Evolutionary conservation across 2,888 invertebrate genomes (phyloP).

Genomic region (Volucella bombylans): DNA sequence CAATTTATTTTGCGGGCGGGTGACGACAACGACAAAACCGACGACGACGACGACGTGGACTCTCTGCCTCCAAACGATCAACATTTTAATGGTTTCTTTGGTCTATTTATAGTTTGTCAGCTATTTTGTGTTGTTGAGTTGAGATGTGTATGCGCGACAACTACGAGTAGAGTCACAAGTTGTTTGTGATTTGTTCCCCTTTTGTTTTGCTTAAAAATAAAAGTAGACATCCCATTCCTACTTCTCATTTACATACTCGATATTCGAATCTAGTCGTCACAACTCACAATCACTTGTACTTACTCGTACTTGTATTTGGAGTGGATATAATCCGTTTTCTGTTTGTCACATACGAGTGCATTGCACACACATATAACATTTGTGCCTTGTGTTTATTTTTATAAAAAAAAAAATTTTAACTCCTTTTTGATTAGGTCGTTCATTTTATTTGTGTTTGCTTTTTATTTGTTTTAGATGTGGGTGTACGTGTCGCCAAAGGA

Average conservation of each 20-base stretch:
- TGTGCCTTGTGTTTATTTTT: conserved; percentile 37
- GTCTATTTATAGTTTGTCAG: conserved; percentile 57
- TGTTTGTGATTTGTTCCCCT: conserved; percentile 44
- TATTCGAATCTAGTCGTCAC: too few relatives aligned
- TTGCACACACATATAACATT: too few relatives aligned
- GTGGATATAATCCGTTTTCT: too few relatives aligned
- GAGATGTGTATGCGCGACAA: conserved; percentile 54
- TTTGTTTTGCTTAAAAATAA: conserved; percentile 38
- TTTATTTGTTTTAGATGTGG: conserved; percentile 23
- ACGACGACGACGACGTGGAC: conserved; percentile 33
- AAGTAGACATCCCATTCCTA: conserved; percentile 12
- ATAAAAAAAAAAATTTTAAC: conserved; percentile 20
- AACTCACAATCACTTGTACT: too few relatives aligned
- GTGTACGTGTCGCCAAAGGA: conserved; percentile 19
- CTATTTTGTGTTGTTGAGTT: conserved; percentile 54
- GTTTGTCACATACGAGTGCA: too few relatives aligned
- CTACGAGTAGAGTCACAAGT: conserved; percentile 47
- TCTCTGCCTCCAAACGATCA: conserved; percentile 50
- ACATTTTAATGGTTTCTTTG: conserved; percentile 66
- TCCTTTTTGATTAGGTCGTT: conserved; percentile 31
- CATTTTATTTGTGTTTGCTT: neutral
- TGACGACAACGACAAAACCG: conserved; percentile 18
- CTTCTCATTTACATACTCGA: neutral
- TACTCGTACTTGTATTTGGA: too few relatives aligned
- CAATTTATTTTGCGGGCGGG: conserved; percentile 28